Evolutionary conservation across 2,888 invertebrate species (phyloP).

Genomic region (Bombyx huttoni): DNA sequence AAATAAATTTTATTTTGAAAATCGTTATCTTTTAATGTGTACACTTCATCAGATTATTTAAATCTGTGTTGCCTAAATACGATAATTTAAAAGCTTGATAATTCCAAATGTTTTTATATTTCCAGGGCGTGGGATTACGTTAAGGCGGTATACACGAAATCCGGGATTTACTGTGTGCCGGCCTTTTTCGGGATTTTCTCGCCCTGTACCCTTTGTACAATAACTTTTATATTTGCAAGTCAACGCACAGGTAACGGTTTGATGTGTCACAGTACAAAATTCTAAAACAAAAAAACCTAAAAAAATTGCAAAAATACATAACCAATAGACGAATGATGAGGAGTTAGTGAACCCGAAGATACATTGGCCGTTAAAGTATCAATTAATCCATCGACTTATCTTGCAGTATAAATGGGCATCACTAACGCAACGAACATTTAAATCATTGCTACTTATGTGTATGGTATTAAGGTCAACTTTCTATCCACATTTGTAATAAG

Average conservation of each 20-base stretch:
- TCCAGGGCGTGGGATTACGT: constrained; percentile 36
- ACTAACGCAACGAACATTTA: too few relatives aligned
- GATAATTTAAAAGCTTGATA: constrained; percentile 7
- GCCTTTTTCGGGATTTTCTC: constrained; percentile 48
- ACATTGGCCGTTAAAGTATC: constrained; percentile 16
- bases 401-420: constrained; percentile 6
- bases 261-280: background rate
- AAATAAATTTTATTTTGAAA: too few relatives aligned
- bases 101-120: constrained; percentile 17
- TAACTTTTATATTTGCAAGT: constrained; percentile 16
- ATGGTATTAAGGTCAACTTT: constrained; percentile 17
- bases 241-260: background rate
- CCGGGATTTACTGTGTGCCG: constrained; percentile 35
- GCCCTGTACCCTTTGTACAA: constrained; percentile 23
- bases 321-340: background rate
- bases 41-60: background rate
- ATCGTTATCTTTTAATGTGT: background rate
- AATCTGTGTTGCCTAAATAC: background rate
- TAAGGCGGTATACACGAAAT: constrained; percentile 43
- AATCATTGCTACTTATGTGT: too few relatives aligned
- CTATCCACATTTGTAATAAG: constrained; percentile 16
- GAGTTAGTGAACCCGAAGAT: too few relatives aligned
- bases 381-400: constrained; percentile 63
- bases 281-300: background rate
- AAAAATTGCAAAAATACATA: background rate